Evolutionary conservation across 2,113 vertebrate species (phyloP), one percentile per base, ranked within the genome.

Genomic region (Pleuronectes platessa): DNA sequence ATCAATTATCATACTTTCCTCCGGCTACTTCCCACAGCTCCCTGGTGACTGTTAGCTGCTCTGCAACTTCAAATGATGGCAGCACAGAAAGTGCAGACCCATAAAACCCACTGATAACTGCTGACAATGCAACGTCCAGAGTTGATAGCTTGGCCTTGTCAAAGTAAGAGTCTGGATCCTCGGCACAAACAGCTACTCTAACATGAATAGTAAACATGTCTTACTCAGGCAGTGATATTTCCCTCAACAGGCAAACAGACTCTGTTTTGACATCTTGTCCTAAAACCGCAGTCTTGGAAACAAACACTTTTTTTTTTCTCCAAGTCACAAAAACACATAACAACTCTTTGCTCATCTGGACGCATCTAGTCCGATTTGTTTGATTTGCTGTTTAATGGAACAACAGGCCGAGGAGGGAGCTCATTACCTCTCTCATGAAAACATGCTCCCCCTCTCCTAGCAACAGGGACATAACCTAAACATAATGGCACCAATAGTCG

Each of bases 1-100:
- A 90, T 35, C 75, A 85, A 90, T 92, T 91, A 90, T 84, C 86
- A 84, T 90, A 76, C 75, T 87, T 92, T 90, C 89, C 84, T 82
- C 49, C 51, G 58, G 78, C 83, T 15, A 49, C 75, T 72, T 84
- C 82, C 83, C 87, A 74, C 71, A 78, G 71, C 56, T 56, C 65
- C 40, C 68, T 86, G 68, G 77, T 68, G 61, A 74, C 64, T 40
- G 54, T 60, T 60, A 61, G 78, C 58, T 23, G 37, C 79, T 75
- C 31, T 31, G 31, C 64, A 72, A 62, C 58, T 54, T 60, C 4
- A 51, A 59, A 51, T 78, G 23, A 69, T 12, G 54, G 76, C 2
- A 37, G 80, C 74, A 71, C 61, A 76, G 37, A 73, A 64, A 71
- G 31, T 45, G 13, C 20, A 56, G 1, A 55, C 26, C 20, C 21